These are phyloP conservation scores for Dinomys branickii DNA, from an alignment of 2,113 vertebrate species.

Conservation along the genomic window DNA sequence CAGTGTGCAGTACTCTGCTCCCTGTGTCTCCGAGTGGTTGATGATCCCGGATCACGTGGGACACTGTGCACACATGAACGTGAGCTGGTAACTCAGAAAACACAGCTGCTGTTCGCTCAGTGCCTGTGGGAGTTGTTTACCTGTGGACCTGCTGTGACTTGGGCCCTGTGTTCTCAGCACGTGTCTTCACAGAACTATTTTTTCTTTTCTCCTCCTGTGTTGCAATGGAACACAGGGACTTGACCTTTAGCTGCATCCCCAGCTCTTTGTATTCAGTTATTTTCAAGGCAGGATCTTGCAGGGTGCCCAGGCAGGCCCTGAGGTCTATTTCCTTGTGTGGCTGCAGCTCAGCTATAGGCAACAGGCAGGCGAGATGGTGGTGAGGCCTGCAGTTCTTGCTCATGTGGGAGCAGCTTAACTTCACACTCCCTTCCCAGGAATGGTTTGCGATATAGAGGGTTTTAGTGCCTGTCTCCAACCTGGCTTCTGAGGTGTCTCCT, in stretches of 20 bases:
- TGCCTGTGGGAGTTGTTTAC: background rate
- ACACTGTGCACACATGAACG: too few relatives aligned
- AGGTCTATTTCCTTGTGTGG: background rate
- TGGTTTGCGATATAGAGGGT: background rate
- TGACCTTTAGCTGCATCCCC: background rate
- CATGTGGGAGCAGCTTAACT: background rate
- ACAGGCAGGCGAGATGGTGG: background rate
- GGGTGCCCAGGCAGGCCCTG: background rate
- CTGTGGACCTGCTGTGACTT: background rate
- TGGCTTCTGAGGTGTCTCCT: background rate
- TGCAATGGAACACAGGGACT: background rate
- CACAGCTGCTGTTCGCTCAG: background rate
- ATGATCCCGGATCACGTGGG: background rate
- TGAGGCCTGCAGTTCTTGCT: background rate
- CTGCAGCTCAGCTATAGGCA: too few relatives aligned
- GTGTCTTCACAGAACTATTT: background rate
- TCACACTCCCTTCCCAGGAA: background rate
- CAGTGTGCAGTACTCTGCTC: background rate
- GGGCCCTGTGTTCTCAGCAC: background rate
- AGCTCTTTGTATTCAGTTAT: background rate
- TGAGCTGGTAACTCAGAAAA: background rate
- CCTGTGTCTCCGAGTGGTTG: background rate
- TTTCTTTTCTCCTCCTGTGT: background rate
- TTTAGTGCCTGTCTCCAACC: background rate
- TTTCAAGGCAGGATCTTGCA: background rate